phyloP scores from a whole-genome alignment of 2,888 invertebrate species.

The Drosophila picticornis region DNA sequence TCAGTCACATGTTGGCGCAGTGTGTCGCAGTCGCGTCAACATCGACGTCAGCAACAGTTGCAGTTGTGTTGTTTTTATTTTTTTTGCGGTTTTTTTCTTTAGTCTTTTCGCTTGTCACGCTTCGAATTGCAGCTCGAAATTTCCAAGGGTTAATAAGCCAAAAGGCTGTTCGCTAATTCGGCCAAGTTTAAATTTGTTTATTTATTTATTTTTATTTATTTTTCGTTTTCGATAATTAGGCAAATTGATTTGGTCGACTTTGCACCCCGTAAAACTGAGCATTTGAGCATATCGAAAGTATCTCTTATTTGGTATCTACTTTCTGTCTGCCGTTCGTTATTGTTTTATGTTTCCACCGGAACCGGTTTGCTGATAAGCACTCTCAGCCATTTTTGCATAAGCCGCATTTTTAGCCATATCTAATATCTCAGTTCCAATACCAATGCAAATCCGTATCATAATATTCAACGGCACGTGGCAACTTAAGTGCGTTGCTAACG shows the following conservation, averaged over 20 bases:
- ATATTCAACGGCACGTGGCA: slow-evolving; percentile 16
- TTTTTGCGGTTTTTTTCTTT: slow-evolving; percentile 37
- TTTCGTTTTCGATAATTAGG: slow-evolving; percentile 15
- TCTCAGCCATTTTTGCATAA: slow-evolving; percentile 24
- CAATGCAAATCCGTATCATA: not conserved
- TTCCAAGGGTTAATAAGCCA: slow-evolving; percentile 25
- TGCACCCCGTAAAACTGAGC: not conserved
- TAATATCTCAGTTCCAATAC: not conserved
- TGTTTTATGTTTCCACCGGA: slow-evolving; percentile 23
- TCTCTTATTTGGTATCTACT: not conserved
- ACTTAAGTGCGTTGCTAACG: slow-evolving; percentile 33
- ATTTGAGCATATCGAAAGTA: not conserved
- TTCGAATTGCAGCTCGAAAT: slow-evolving; percentile 35
- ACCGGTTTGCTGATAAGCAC: slow-evolving; percentile 36
- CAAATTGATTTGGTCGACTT: slow-evolving; percentile 37
- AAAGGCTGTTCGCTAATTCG: slow-evolving; percentile 23
- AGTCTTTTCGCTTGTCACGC: slow-evolving; percentile 29
- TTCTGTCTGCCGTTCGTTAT: not conserved
- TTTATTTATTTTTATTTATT: not conserved
- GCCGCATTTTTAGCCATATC: slow-evolving; percentile 7
- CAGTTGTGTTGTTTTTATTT: slow-evolving; percentile 18
- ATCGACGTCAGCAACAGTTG: slow-evolving; percentile 41
- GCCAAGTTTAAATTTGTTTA: slow-evolving; percentile 17
- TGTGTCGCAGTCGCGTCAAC: slow-evolving; percentile 53
- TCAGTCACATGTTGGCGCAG: slow-evolving; percentile 73